Evolutionary conservation across 2,797 vertebrate genomes (phyloP).

Genomic region (Holocentrus rufus): DNA sequence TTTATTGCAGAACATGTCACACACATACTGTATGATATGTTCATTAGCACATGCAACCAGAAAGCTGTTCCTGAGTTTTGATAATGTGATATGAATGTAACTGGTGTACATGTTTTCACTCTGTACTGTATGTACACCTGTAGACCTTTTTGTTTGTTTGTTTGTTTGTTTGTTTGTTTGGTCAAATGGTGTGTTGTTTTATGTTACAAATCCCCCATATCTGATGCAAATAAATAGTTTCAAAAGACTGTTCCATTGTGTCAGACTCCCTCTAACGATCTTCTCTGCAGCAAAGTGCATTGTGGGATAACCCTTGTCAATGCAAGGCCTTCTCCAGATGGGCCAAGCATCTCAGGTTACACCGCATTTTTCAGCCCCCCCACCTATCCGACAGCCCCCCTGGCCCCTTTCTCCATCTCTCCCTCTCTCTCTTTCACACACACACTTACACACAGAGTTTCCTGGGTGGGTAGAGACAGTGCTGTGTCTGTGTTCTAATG

Average conservation of each 20-base stretch:
- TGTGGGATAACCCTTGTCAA: conserved; percentile 81
- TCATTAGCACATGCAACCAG: conserved; percentile 1
- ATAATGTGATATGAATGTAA: not conserved
- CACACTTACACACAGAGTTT: conserved; percentile 50
- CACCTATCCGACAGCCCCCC: conserved; percentile 69
- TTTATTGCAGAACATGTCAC: conserved; percentile 30
- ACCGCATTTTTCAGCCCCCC: conserved; percentile 79
- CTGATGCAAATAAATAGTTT: conserved; percentile 75
- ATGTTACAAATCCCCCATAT: conserved; percentile 36
- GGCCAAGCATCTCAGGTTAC: conserved; percentile 82
- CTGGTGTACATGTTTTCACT: not conserved
- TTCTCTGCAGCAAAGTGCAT: conserved; percentile 80
- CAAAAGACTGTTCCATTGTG: conserved; percentile 69
- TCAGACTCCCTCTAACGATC: conserved; percentile 75
- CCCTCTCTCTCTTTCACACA: conserved; percentile 31
- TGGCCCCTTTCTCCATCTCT: conserved; percentile 59
- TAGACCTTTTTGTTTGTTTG: conserved; percentile 25
- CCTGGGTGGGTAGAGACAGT: conserved; percentile 76
- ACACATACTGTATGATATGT: conserved; percentile 13
- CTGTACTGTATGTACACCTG: conserved; percentile 37
- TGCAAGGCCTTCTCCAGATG: conserved; percentile 82
- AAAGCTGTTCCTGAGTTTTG: not conserved
- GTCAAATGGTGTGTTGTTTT: conserved; percentile 17
- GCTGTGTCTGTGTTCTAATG: conserved; percentile 76
- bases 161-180: no score